Conservation (phyloP, 1,140 invertebrate species). For the Vanessa atalanta region DNA sequence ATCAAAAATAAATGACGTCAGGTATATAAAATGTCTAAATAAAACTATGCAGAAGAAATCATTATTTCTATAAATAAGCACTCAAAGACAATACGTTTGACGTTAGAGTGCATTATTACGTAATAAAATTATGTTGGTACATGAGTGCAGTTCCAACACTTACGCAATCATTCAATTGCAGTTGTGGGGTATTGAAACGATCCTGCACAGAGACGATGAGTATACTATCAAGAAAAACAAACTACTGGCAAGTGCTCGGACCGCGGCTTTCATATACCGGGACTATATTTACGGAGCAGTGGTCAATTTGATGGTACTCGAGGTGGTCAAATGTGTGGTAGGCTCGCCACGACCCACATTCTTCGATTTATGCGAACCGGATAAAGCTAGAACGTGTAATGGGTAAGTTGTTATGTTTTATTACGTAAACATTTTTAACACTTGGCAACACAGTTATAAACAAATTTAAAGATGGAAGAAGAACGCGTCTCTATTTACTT, state of each 20-base stretch:
- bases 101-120: conserved; percentile 9
- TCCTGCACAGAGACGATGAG: conserved; percentile 64
- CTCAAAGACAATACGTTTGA: neutral
- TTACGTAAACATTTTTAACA: neutral
- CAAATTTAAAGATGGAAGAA: too few relatives aligned
- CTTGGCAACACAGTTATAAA: too few relatives aligned
- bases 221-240: conserved; percentile 71
- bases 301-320: conserved; percentile 81
- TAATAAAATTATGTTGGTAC: conserved; percentile 21
- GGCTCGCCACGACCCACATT: conserved; percentile 88
- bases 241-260: conserved; percentile 53
- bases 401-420: conserved; percentile 58
- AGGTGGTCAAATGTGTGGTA: conserved; percentile 84
- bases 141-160: conserved; percentile 9
- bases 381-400: conserved; percentile 82
- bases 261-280: conserved; percentile 79
- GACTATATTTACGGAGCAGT: conserved; percentile 82
- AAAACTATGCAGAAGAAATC: too few relatives aligned
- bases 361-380: conserved; percentile 85
- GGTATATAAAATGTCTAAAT: too few relatives aligned
- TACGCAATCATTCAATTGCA: conserved; percentile 46
- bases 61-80: neutral
- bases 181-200: conserved; percentile 70
- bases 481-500: too few relatives aligned
- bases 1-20: too few relatives aligned